Evolutionary conservation across 2,797 vertebrate genomes (phyloP), one percentile per base, ranked within the genome.

Genomic region (Myotis planiceps): DNA sequence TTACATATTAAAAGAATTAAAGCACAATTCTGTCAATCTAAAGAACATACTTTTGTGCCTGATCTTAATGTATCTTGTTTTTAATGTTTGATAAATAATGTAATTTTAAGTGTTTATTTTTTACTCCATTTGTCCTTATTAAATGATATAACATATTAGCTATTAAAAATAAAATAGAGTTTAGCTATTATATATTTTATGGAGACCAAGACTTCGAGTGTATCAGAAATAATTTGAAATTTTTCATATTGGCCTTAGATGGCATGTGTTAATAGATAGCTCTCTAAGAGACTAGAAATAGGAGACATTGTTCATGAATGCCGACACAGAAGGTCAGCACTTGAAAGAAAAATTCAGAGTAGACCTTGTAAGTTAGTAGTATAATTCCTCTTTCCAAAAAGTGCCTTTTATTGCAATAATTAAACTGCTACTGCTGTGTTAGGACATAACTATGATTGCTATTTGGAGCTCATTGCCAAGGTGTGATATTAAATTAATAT

Each of bases 301-400:
- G 72, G 25, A 66, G 60, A 79, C 90, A 18, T 55, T 65, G 13
- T 76, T 94, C 15, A 71, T 27, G n/a, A 27, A 60, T 86, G 23
- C 15, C 6, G 21, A n/a, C 27, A 58, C 32, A n/a, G 45, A 72
- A 85, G 69, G 18, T 39, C 9, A 55, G 3, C 5, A 66, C n/a
- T 96, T 76, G 82, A 86, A 72, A 78, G 47, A 95, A 79, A 75
- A 88, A 3, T 79, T 47, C 18, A 92, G 68, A 84, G 3, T 14
- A 89, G 66, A 88, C 15, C 34, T 83, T 71, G 29, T 39, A 80
- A 18, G 3, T 65, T 87, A 95, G 34, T 21, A 91, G 12, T 91
- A 19, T 8, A 89, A 83, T 75, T 93, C 0, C 4, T 69, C 16
- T 90, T 75, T 2, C 1, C 18, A 23, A 71, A 49, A 94, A 81